Evolutionary conservation across 2,113 vertebrate species (phyloP).

Genomic region (Corynorhinus townsendii): DNA sequence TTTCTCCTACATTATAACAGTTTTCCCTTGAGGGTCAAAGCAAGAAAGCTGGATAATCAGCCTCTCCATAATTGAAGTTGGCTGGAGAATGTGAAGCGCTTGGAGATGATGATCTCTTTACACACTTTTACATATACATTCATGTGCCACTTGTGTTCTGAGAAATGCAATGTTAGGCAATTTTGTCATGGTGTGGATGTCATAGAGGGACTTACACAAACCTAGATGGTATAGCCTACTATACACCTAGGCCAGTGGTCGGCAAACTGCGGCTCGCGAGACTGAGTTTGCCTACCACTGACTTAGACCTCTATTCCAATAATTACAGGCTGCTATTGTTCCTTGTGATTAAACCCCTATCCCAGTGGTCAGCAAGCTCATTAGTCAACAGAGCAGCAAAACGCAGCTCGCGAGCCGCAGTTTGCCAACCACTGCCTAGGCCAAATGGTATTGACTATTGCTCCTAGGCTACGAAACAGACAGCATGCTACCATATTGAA

Average conservation of each 20-base stretch:
- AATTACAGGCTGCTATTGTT: too few relatives aligned
- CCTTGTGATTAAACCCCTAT: too few relatives aligned
- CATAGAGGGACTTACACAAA: neutral
- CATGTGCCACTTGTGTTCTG: neutral
- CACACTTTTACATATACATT: neutral
- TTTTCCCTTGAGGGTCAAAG: neutral
- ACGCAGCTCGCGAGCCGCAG: too few relatives aligned
- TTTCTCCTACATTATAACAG: neutral
- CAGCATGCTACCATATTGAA: neutral
- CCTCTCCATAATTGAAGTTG: neutral
- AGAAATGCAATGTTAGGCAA: neutral
- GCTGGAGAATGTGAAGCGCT: neutral
- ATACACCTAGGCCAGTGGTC: too few relatives aligned
- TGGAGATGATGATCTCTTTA: neutral
- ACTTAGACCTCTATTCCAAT: neutral
- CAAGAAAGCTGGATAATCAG: neutral
- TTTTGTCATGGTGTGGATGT: neutral
- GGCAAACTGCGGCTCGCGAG: too few relatives aligned
- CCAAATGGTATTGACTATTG: neutral
- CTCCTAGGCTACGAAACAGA: neutral
- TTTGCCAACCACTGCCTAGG: neutral
- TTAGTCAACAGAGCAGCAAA: too few relatives aligned
- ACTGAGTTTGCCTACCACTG: too few relatives aligned
- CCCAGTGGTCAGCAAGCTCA: too few relatives aligned
- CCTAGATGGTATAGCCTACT: neutral